These are phyloP conservation scores for Drosophila hawaiiensis DNA, from an alignment of 2,888 invertebrate species.

Conservation along the genomic window DNA sequence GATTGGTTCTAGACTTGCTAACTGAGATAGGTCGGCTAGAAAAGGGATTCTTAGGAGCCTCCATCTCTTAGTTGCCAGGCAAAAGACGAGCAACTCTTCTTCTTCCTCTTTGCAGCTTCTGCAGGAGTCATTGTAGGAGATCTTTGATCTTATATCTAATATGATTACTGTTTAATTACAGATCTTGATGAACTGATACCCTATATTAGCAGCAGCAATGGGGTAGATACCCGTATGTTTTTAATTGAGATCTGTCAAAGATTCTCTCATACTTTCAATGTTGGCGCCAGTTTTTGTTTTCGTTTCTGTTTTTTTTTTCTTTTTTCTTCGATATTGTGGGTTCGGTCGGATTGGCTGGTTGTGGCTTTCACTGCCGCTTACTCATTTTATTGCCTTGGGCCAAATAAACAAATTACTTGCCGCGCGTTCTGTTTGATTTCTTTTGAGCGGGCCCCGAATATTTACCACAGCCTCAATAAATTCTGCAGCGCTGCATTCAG, in stretches of 20 bases:
- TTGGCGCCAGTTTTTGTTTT: constrained; percentile 24
- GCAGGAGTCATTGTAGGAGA: not conserved
- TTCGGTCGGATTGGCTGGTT: constrained; percentile 16
- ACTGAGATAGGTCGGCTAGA: not conserved
- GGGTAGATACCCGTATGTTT: not conserved
- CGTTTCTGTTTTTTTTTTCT: not conserved
- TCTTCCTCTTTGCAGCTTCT: not conserved
- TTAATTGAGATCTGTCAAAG: constrained; percentile 4
- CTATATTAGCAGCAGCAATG: not conserved
- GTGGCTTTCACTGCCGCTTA: constrained; percentile 68
- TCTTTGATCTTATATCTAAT: not conserved
- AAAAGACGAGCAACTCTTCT: not conserved
- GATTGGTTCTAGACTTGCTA: not conserved
- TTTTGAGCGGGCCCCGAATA: constrained; percentile 79
- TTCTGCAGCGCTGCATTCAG: constrained; percentile 69
- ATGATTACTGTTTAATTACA: not conserved
- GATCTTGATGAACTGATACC: not conserved
- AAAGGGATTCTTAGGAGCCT: not conserved
- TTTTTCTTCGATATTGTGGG: constrained; percentile 19
- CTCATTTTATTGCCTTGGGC: constrained; percentile 75
- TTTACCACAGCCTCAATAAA: constrained; percentile 78
- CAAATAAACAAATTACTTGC: constrained; percentile 79
- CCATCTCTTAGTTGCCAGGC: not conserved
- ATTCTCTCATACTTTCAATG: not conserved
- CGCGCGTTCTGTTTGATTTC: constrained; percentile 73